Conservation (phyloP, 1,140 invertebrate species). For the Drosophila parvula region DNA sequence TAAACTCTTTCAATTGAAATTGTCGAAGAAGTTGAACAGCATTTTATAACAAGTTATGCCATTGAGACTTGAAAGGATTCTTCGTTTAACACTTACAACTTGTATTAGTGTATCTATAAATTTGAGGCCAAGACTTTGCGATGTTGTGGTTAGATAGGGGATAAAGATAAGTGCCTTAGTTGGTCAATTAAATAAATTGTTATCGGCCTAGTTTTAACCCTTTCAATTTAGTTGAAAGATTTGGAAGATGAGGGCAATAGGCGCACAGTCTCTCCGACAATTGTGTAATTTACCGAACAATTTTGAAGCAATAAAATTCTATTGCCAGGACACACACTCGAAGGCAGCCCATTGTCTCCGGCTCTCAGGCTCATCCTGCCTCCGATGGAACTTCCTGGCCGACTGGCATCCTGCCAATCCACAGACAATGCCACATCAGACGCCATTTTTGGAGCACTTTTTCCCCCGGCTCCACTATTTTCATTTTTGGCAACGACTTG, state of each 20-base stretch:
- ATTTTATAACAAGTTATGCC: too few relatives aligned
- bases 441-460: constrained; percentile 30
- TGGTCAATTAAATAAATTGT: constrained; percentile 41
- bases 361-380: constrained; percentile 23
- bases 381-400: constrained; percentile 20
- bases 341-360: constrained; percentile 48
- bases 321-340: constrained; percentile 45
- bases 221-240: constrained; percentile 14
- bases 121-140: background rate
- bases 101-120: background rate
- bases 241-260: constrained; percentile 18
- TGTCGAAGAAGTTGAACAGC: background rate
- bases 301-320: constrained; percentile 67
- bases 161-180: background rate
- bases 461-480: constrained; percentile 9
- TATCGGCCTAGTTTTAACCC: constrained; percentile 1
- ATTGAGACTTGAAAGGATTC: background rate
- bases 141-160: background rate
- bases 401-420: constrained; percentile 63
- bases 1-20: background rate
- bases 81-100: too few relatives aligned
- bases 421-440: constrained; percentile 57
- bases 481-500: constrained; percentile 56
- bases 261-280: constrained; percentile 30
- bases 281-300: constrained; percentile 70